A percentile compares a stretch with the other conserved stretches of the same genome.
phyloP scores from a whole-genome alignment of 2,888 invertebrate genomes.

The Drosophila anomelani region DNA sequence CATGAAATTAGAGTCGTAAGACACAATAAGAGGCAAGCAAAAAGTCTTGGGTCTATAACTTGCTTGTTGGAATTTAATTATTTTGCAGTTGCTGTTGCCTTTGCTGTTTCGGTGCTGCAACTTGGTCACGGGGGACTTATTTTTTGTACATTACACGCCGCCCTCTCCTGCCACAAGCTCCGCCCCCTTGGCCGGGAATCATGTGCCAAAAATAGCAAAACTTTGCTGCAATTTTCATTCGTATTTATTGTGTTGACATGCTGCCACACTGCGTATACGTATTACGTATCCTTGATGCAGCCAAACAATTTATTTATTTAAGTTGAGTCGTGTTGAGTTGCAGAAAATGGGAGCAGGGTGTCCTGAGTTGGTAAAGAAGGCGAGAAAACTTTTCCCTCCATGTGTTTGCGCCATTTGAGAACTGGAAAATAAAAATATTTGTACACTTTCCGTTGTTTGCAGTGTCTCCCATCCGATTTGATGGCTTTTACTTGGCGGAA shows the following conservation, averaged over 20 bases:
- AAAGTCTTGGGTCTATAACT: constrained; percentile 63
- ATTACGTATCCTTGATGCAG: constrained; percentile 58
- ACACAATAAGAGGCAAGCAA: constrained; percentile 54
- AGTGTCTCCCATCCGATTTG: constrained; percentile 29
- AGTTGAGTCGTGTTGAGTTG: constrained; percentile 30
- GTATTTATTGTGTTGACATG: constrained; percentile 69
- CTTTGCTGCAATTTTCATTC: constrained; percentile 55
- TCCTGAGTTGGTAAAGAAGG: background rate
- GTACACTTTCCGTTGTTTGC: constrained; percentile 28
- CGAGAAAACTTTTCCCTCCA: constrained; percentile 37
- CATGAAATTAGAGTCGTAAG: constrained; percentile 67
- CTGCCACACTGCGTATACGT: constrained; percentile 60
- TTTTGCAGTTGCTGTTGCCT: constrained; percentile 63
- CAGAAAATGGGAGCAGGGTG: background rate
- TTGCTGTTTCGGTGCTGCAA: constrained; percentile 36
- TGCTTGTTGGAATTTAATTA: constrained; percentile 73
- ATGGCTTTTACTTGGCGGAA: constrained; percentile 11
- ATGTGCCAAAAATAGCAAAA: constrained; percentile 63
- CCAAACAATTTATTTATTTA: constrained; percentile 57
- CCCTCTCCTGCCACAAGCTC: background rate
- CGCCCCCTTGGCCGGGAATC: constrained; percentile 9
- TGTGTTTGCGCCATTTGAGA: constrained; percentile 27
- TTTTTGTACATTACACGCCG: constrained; percentile 71
- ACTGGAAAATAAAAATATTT: constrained; percentile 44
- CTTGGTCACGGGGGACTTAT: constrained; percentile 64